Percentiles rank a stretch among this genome's conserved stretches.
These are phyloP conservation scores for Rattus rattus DNA, from an alignment of 2,113 vertebrate species.

Conservation along the genomic window DNA sequence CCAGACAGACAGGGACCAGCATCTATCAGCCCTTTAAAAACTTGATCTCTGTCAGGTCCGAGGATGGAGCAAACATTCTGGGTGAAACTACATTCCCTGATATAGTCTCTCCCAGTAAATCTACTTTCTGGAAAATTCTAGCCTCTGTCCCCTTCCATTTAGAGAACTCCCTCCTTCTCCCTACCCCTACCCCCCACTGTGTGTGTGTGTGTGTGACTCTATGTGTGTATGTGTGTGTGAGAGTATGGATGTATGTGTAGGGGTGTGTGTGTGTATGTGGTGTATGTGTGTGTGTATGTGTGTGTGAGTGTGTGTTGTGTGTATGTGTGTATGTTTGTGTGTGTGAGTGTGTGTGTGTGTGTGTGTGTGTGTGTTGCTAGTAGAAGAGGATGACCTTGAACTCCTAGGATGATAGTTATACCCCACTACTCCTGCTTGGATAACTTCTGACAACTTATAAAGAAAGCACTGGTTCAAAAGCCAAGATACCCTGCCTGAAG, in stretches of 20 bases:
- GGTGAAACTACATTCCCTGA: not conserved
- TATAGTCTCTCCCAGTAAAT: not conserved
- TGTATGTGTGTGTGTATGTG: no score
- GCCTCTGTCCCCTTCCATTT: not conserved
- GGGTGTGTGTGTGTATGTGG: no score
- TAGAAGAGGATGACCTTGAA: not conserved
- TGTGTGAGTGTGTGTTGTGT: not conserved
- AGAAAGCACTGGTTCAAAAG: not conserved
- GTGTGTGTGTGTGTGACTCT: not conserved
- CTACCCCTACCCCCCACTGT: not conserved
- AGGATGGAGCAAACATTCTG: not conserved
- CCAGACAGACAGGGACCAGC: not conserved
- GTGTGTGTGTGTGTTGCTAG: not conserved
- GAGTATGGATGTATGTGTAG: not conserved
- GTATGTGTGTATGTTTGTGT: not conserved
- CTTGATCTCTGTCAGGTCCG: not conserved
- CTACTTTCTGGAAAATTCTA: slow-evolving; percentile 16
- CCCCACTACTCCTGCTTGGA: not conserved
- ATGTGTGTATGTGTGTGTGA: not conserved
- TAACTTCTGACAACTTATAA: not conserved
- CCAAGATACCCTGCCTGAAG: not conserved
- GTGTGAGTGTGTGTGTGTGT: not conserved
- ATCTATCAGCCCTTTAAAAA: not conserved
- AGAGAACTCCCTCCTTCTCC: not conserved
- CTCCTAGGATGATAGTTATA: not conserved